phyloP scores from a whole-genome alignment of 1,140 invertebrate species.

The Achatina immaculata region DNA sequence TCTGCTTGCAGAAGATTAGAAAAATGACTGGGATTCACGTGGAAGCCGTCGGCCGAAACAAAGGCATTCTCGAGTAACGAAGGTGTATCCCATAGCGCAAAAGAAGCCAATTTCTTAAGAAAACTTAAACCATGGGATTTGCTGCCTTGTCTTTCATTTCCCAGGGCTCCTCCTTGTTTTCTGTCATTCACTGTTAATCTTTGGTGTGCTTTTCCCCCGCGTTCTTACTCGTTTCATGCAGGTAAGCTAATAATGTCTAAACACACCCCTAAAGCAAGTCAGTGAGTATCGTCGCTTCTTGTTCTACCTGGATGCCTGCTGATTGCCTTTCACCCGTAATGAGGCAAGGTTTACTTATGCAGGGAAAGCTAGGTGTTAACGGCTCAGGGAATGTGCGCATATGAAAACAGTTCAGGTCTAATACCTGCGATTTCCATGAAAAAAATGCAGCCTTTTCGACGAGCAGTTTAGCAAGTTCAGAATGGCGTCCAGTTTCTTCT shows the following conservation, averaged over 20 bases:
- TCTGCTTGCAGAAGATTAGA: no score
- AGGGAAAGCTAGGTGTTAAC: not conserved
- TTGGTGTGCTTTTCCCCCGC: no score
- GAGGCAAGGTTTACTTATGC: not conserved
- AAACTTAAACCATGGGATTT: not conserved
- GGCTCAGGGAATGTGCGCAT: not conserved
- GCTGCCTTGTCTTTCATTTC: not conserved
- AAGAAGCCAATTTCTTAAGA: no score
- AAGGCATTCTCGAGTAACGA: no score
- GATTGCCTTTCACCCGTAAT: constrained; percentile 8
- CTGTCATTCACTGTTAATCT: not conserved
- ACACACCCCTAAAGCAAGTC: not conserved
- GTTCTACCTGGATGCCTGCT: not conserved
- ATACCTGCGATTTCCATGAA: not conserved
- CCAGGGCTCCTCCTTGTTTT: not conserved
- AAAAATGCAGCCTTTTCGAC: not conserved
- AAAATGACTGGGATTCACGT: no score
- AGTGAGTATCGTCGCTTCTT: not conserved
- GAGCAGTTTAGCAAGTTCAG: not conserved
- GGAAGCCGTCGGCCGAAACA: no score
- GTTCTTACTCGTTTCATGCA: not conserved
- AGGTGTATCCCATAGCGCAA: no score
- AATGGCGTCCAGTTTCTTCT: not conserved
- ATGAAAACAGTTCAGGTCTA: not conserved
- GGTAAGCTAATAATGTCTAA: not conserved